Percentiles rank a stretch among this genome's conserved stretches.
These are phyloP conservation scores for Belonocnema kinseyi DNA, from an alignment of 1,140 invertebrate species.

Conservation along the genomic window DNA sequence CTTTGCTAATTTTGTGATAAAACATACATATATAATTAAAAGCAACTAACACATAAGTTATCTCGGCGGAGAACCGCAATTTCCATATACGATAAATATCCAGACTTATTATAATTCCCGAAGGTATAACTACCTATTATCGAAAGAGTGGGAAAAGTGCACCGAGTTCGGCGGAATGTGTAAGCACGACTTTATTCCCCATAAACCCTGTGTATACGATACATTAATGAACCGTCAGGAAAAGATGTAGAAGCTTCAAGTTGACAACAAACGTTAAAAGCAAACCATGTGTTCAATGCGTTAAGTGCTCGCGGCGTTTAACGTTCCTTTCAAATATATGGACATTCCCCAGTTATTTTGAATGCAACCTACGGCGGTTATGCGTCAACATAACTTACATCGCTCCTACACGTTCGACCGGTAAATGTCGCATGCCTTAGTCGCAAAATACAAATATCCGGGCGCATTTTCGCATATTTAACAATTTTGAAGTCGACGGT, in stretches of 20 bases:
- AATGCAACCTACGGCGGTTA: conserved; percentile 48
- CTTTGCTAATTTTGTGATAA: too few species aligned
- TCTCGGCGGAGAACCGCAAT: too few species aligned
- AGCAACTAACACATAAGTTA: too few species aligned
- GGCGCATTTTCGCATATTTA: not conserved
- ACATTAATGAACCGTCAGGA: conserved; percentile 41
- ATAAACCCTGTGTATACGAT: conserved; percentile 13
- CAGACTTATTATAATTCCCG: too few species aligned
- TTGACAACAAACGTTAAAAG: conserved; percentile 48
- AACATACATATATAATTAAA: too few species aligned
- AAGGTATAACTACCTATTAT: too few species aligned
- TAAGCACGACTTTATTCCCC: too few species aligned
- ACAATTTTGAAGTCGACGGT: not conserved
- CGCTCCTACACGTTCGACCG: conserved; percentile 2
- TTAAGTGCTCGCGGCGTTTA: conserved; percentile 48
- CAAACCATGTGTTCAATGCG: conserved; percentile 54
- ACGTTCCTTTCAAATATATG: conserved; percentile 48
- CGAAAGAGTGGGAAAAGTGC: too few species aligned
- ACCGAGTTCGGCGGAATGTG: too few species aligned
- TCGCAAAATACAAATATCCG: not conserved
- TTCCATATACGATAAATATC: too few species aligned
- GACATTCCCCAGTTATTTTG: conserved; percentile 53
- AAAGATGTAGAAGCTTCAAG: conserved; percentile 33
- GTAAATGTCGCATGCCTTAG: not conserved
- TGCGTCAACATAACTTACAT: conserved; percentile 44